Percentiles rank a stretch among this genome's conserved stretches.
Conservation (phyloP, 2,888 invertebrate species). For the Orthonychiurus folsomi region DNA sequence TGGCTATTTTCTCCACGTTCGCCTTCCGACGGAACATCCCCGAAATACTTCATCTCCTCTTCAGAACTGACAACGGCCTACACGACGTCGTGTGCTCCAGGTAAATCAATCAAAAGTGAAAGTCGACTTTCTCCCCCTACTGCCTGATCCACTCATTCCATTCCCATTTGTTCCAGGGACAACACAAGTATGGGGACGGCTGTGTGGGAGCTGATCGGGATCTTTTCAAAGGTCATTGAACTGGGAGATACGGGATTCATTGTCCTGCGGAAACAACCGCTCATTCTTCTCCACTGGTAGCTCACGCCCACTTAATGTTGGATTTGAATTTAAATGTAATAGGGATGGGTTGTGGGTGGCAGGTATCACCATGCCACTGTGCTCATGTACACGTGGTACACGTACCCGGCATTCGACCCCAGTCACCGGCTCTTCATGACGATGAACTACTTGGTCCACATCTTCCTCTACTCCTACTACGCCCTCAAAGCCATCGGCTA, state of each 20-base stretch:
- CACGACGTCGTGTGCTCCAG: conserved; percentile 54
- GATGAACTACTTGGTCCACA: conserved; percentile 88
- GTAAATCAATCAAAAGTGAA: too few species aligned
- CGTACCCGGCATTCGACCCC: conserved; percentile 74
- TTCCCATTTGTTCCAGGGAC: conserved; percentile 11
- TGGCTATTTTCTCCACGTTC: conserved; percentile 90
- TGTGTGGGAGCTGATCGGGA: conserved; percentile 97
- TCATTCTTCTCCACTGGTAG: conserved; percentile 85
- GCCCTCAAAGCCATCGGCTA: conserved; percentile 71
- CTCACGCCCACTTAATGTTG: background rate
- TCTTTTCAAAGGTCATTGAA: conserved; percentile 90
- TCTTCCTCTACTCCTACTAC: conserved; percentile 86
- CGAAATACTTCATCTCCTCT: conserved; percentile 77
- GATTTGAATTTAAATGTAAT: background rate
- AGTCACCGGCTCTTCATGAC: conserved; percentile 89
- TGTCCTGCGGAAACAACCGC: conserved; percentile 79
- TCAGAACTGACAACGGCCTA: conserved; percentile 65
- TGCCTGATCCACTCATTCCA: too few species aligned
- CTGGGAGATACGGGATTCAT: conserved; percentile 92
- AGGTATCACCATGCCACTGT: conserved; percentile 88
- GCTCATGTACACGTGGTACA: conserved; percentile 86
- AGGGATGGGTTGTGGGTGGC: background rate
- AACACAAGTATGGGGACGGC: conserved; percentile 52
- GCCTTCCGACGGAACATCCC: conserved; percentile 86
- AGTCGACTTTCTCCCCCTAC: too few species aligned